Evolutionary conservation across 2,113 vertebrate species (phyloP), one percentile per base, ranked within the genome.

Genomic region (Microcebus tavaratra): DNA sequence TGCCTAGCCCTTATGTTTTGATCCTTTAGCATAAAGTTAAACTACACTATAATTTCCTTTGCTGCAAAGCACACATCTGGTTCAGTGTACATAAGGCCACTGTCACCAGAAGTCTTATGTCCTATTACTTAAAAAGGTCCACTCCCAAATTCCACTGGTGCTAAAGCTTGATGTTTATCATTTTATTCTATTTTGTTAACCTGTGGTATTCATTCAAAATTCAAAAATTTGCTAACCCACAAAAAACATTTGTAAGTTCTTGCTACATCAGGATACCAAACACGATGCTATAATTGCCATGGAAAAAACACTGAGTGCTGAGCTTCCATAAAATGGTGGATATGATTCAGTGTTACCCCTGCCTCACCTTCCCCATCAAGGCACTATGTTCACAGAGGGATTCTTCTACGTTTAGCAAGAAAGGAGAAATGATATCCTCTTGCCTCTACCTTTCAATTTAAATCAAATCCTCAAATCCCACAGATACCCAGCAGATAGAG

Each of bases 181-280:
- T 70, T 94, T 95, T 94, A 78, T 93, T 67, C 78, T 67, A 81
- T 65, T 92, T 53, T 90, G 50, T 65, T 85, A 94, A 34, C 13
- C 12, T 5, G 1, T 55, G 7, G 25, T 76, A 45, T 84, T 81
- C 9, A 36, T 65, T 96, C n/a, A 88, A 73, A 82, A 20, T 72
- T 78, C 25, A 25, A 53, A 59, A 86, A 78, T 79, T 50, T 45
- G 48, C 45, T 63, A 73, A 82, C 53, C 15, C 70, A 95, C 31
- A 55, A 67, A 92, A 73, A 87, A 70, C 2, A 36, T 27, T 34
- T 11, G 2, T 91, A 36, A 73, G 2, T 55, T 94, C 78, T 78
- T 94, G 25, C 50, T 78, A 8, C 72, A 48, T 65, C 90, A 42
- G 21, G 3, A 3, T 42, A 81, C 6, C 70, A 72, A 96, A 29